Evolutionary conservation across 2,888 invertebrate species (phyloP).

Genomic region (Orthosia gothica): DNA sequence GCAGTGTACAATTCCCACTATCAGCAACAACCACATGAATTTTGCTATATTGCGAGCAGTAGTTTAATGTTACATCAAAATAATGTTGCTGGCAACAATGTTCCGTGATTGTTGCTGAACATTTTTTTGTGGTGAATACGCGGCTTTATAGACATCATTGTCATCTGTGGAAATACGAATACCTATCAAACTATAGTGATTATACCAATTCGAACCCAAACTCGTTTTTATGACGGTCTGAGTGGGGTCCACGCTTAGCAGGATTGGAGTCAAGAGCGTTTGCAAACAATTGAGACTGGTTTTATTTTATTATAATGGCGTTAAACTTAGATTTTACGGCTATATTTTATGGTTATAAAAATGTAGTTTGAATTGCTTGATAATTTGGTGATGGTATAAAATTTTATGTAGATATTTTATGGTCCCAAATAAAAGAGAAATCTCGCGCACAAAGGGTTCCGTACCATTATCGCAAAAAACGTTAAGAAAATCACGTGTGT

Average conservation of each 20-base stretch:
- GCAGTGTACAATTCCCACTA: no score
- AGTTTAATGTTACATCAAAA: no score
- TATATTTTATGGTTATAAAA: conserved; percentile 12
- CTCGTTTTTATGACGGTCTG: conserved; percentile 27
- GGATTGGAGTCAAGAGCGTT: background rate
- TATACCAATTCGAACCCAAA: conserved; percentile 20
- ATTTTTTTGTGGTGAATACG: background rate
- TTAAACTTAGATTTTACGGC: conserved; percentile 16
- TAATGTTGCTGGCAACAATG: no score
- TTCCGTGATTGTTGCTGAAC: background rate
- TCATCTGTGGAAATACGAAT: background rate
- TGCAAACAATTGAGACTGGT: conserved; percentile 36
- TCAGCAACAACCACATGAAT: no score
- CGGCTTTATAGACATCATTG: background rate
- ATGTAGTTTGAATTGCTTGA: background rate
- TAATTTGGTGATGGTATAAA: background rate
- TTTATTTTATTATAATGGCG: conserved; percentile 20
- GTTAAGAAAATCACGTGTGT: no score
- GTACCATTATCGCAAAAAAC: no score
- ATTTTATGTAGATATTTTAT: background rate
- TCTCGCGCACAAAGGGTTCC: no score
- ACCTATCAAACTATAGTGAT: background rate
- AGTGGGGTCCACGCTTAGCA: conserved; percentile 20
- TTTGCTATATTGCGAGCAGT: no score
- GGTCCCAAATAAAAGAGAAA: background rate